Percentiles rank a stretch among this genome's conserved stretches.
Evolutionary conservation across 2,797 vertebrate genomes (phyloP).

Genomic region (Gambusia yucatana): DNA sequence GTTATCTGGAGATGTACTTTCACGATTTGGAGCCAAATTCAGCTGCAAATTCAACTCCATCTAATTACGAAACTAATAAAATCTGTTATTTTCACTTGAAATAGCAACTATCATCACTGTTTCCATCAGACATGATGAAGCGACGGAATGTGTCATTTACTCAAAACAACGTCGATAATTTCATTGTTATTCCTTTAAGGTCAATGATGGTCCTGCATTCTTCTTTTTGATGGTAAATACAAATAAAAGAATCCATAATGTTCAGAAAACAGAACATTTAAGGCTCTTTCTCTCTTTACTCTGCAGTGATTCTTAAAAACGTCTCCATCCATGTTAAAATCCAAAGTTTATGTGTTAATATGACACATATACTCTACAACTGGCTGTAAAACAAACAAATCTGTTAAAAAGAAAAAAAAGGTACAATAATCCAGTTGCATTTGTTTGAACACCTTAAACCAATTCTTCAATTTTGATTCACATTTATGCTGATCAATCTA

Average conservation of each 20-base stretch:
- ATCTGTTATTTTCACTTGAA: not conserved
- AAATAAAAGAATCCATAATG: constrained; percentile 23
- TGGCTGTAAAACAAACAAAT: not conserved
- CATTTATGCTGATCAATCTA: not conserved
- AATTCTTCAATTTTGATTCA: not conserved
- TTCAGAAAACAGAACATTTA: constrained; percentile 13
- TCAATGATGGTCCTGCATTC: constrained; percentile 6
- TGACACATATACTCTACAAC: not conserved
- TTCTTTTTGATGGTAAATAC: constrained; percentile 25
- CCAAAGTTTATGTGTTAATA: not conserved
- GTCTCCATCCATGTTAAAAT: not conserved
- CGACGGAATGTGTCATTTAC: not conserved
- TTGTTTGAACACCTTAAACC: not conserved
- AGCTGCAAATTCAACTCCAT: constrained; percentile 6
- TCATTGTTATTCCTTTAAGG: constrained; percentile 19
- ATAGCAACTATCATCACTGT: not conserved
- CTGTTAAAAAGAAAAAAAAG: not conserved
- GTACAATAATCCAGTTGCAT: not conserved
- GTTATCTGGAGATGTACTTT: not conserved
- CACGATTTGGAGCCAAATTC: constrained; percentile 12
- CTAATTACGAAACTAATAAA: not conserved
- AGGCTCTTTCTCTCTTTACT: constrained; percentile 3
- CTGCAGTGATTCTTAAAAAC: not conserved
- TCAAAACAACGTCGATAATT: constrained; percentile 3
- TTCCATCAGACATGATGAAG: constrained; percentile 2